Conservation (phyloP, 2,797 vertebrate genomes). For the Chelonia mydas region DNA sequence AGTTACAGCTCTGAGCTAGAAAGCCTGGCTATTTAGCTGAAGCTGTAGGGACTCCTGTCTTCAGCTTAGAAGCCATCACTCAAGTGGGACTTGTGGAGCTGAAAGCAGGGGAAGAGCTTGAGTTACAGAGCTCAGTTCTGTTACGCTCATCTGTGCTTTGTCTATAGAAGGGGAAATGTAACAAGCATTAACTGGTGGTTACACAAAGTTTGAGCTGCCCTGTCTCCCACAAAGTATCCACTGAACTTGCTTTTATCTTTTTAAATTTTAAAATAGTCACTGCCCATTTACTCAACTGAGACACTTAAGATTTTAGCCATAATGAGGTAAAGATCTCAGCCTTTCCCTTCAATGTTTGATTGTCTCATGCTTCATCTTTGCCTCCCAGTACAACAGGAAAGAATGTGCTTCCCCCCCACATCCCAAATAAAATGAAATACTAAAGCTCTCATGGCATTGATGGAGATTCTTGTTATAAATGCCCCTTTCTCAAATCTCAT, state of each 20-base stretch:
- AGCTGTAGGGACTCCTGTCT: not conserved
- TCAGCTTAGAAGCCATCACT: not conserved
- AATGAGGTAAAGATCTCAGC: not conserved
- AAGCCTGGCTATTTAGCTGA: not conserved
- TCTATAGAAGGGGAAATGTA: not conserved
- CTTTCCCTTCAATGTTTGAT: not conserved
- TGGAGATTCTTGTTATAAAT: not conserved
- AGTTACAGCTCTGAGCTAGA: not conserved
- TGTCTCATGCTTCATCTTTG: not conserved
- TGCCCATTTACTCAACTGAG: not conserved
- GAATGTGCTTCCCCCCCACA: no score
- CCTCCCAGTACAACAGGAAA: no score
- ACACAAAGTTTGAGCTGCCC: not conserved
- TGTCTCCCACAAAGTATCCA: not conserved
- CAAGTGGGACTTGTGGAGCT: no score
- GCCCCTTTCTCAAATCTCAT: not conserved
- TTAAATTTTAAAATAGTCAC: not conserved
- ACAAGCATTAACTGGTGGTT: no score
- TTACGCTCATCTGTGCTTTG: no score
- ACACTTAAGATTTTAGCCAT: not conserved
- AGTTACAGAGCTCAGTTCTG: no score
- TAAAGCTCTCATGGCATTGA: not conserved
- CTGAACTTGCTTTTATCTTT: not conserved
- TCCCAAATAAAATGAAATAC: not conserved
- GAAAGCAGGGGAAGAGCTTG: no score